phyloP scores from a whole-genome alignment of 2,797 vertebrate species.

The Clamator glandarius region DNA sequence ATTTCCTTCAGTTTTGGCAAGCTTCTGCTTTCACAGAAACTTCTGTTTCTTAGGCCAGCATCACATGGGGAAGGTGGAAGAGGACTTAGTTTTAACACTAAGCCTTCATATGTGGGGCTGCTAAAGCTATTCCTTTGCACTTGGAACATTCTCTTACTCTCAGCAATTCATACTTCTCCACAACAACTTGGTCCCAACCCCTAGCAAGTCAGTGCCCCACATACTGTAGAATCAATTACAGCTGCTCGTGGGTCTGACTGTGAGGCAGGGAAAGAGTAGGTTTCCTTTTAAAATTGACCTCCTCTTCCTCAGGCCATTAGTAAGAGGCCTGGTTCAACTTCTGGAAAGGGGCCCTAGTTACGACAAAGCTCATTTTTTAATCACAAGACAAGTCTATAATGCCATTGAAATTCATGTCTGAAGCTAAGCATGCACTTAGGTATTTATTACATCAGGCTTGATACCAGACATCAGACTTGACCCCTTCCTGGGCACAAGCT shows the following conservation, averaged over 20 bases:
- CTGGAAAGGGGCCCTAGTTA: not conserved
- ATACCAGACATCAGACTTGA: not conserved
- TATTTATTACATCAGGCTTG: conserved; percentile 13
- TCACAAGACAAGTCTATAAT: conserved; percentile 1
- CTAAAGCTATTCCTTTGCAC: not conserved
- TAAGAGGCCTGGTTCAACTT: conserved; percentile 18
- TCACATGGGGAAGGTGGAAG: not conserved
- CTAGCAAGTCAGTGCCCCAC: not conserved
- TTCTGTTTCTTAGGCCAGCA: not conserved
- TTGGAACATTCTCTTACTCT: not conserved
- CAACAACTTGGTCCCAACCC: not conserved
- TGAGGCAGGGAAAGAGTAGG: not conserved
- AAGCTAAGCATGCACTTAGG: not conserved
- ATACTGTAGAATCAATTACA: conserved; percentile 10
- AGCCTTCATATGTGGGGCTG: not conserved
- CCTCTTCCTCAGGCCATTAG: conserved; percentile 18
- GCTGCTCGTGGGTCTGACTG: not conserved
- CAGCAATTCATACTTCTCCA: not conserved
- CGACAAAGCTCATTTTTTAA: not conserved
- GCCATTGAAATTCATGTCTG: conserved; percentile 11
- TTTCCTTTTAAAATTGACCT: conserved; percentile 48
- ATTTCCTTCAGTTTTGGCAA: not conserved
- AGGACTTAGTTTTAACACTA: not conserved
- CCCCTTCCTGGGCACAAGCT: not conserved
- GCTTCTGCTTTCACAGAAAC: not conserved